Conservation (phyloP, 2,113 vertebrate species). For the Muntiacus reevesi region DNA sequence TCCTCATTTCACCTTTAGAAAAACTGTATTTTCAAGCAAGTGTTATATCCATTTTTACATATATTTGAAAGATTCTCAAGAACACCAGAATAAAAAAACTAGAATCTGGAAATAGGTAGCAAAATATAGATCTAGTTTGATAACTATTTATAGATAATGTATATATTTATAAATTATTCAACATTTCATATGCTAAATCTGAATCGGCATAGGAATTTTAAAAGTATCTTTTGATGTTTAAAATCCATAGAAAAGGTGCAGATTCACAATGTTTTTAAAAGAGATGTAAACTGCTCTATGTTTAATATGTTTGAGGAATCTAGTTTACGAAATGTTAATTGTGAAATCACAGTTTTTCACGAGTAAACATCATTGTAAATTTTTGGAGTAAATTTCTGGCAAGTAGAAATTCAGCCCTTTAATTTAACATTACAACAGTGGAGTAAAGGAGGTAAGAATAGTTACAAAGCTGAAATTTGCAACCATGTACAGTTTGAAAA, state of each 20-base stretch:
- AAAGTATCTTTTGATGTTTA: neutral
- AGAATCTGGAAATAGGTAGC: neutral
- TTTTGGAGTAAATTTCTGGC: neutral
- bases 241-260: neutral
- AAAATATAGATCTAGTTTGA: neutral
- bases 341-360: neutral
- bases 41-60: neutral
- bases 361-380: neutral
- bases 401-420: neutral
- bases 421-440: neutral
- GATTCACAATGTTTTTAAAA: neutral
- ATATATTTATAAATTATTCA: neutral
- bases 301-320: neutral
- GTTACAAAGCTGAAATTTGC: neutral
- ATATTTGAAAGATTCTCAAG: neutral
- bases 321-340: neutral
- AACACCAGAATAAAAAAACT: neutral
- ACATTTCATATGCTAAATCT: neutral
- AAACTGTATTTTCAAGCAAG: neutral
- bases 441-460: neutral
- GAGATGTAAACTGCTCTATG: neutral
- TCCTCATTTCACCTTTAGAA: slow-evolving; percentile 6
- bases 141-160: neutral
- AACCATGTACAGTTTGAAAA: neutral
- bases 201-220: neutral